These are phyloP conservation scores for rabbit (Oryctolagus cuniculus) DNA, from an alignment of 2,113 vertebrate genomes.

Conservation along the genomic window DNA sequence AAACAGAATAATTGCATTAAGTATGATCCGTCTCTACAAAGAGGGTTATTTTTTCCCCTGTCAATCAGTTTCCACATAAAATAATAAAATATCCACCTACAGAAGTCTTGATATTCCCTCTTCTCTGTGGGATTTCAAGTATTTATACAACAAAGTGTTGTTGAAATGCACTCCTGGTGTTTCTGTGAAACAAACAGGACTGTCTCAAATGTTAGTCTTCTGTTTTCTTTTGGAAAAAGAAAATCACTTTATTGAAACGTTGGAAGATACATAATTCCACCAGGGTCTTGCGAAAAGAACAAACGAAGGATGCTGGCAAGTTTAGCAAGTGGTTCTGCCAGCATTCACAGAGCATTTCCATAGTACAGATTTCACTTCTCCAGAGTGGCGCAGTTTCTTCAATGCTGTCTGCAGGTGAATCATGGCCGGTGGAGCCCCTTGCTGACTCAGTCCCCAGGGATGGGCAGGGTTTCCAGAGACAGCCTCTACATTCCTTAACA, in stretches of 20 bases:
- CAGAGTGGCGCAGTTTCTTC: neutral
- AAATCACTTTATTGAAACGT: constrained; percentile 54
- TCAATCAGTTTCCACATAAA: constrained; percentile 66
- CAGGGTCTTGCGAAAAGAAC: constrained; percentile 50
- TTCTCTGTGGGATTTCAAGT: neutral
- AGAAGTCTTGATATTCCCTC: constrained; percentile 6
- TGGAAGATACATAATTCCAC: neutral
- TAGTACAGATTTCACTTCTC: neutral
- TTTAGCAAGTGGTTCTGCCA: neutral
- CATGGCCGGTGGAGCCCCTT: neutral
- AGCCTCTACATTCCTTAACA: neutral
- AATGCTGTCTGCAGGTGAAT: neutral
- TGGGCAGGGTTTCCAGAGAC: neutral
- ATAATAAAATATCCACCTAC: constrained; percentile 32
- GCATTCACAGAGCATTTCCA: neutral
- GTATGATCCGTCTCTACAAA: neutral
- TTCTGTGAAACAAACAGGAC: constrained; percentile 62
- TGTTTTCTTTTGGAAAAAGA: constrained; percentile 22
- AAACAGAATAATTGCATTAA: neutral
- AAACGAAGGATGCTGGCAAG: neutral
- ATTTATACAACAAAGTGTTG: constrained; percentile 57
- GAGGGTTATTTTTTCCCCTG: neutral
- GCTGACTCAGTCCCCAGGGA: neutral
- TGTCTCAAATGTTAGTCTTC: constrained; percentile 36
- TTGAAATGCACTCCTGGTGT: constrained; percentile 70